Percentiles rank a stretch among this genome's conserved stretches.
Conservation (phyloP, 23 tunicate species). For the Trididemnum miniatum region DNA sequence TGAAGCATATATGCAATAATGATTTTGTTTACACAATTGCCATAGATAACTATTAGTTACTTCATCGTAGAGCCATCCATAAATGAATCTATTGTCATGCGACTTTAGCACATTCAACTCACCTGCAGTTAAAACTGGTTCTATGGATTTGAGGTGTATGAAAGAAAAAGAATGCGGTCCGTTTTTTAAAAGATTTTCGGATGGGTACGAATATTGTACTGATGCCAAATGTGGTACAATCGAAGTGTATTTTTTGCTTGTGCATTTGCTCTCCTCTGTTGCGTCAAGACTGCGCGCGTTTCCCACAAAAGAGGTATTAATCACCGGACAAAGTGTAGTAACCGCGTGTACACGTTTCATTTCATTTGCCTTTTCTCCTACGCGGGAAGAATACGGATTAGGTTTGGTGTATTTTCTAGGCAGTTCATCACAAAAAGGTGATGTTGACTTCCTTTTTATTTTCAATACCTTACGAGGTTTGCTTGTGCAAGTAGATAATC, state of each 20-base stretch:
- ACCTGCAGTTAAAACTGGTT: neutral
- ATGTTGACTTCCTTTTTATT: neutral
- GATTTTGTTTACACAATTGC: neutral
- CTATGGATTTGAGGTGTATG: neutral
- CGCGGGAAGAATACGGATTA: neutral
- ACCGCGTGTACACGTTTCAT: neutral
- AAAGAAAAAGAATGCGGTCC: neutral
- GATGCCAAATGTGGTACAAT: no score
- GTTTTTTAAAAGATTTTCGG: neutral
- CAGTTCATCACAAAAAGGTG: constrained; percentile 5
- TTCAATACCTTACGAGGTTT: neutral
- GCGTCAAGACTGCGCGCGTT: no score
- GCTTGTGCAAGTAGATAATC: neutral
- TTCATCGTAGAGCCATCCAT: neutral
- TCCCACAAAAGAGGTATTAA: no score
- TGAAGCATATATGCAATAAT: neutral
- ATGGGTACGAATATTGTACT: neutral
- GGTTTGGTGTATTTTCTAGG: neutral
- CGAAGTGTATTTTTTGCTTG: no score
- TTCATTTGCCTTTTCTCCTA: neutral
- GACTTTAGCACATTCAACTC: neutral
- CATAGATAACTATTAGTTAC: constrained; percentile 1
- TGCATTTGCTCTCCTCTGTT: no score
- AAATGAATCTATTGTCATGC: neutral
- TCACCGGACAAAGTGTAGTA: neutral